Base-by-base conservation (phyloP, 2,888 invertebrate species). In the Lasioglossum pauxillum region DNA sequence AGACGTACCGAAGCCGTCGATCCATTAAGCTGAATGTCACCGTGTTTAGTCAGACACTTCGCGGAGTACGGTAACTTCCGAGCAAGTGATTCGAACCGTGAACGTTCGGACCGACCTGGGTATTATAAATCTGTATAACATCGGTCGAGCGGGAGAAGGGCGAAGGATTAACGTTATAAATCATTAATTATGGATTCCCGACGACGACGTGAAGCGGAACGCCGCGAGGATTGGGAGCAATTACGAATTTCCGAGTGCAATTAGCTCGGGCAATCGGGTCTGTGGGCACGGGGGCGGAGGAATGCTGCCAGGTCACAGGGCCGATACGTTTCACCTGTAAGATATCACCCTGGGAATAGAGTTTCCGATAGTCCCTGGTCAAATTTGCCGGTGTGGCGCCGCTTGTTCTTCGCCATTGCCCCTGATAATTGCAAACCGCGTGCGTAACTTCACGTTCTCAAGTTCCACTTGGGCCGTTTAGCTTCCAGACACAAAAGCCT, bases 361-460 rank as follows among this genome's bases (percentile, higher is more conserved):
- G 27, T 31, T n/a, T 75, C 75, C 72, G 74, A 77, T 86, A 82
- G 75, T 72, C 72, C 46, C 79, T 78, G 64, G 82, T 82, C 78
- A 80, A 86, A 86, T 86, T 87, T 75, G 38, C 79, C 67, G 46
- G 78, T 27, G 69, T 16, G 75, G 23, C 23, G 79, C 38, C 27
- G 69, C 27, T 74, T 67, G 78, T 75, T 75, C 75, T 73, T 74
- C 44, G 8, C 71, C 78, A 76, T 79, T 85, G 69, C 75, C 78
- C 76, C 72, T 77, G 78, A 80, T 80, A 85, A 80, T 71, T 76
- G 78, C 57, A 69, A 81, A 86, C 86, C 85, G 69, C 67, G 41
- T 57, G 67, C 53, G 81, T 86, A 80, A 85, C 78, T 80, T 85
- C 64, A 71, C 74, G 75, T 78, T 81, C 38, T 60, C 83, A 31